These are phyloP conservation scores for Streptopelia turtur DNA, from an alignment of 2,797 vertebrate species.

Conservation along the genomic window DNA sequence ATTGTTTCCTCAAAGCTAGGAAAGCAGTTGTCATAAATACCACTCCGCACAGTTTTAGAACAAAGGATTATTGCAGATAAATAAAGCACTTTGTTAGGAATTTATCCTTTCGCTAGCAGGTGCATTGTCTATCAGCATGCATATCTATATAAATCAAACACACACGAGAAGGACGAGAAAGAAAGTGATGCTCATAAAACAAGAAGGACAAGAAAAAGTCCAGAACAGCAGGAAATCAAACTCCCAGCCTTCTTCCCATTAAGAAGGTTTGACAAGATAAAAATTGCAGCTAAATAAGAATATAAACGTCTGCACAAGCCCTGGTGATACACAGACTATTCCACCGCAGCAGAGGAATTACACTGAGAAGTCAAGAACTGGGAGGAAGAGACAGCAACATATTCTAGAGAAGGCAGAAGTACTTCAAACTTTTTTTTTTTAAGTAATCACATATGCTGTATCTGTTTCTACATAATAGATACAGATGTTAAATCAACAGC, in stretches of 20 bases:
- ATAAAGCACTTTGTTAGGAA: slow-evolving; percentile 21
- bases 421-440: neutral
- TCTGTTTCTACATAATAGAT: neutral
- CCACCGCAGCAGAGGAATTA: neutral
- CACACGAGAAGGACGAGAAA: neutral
- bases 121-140: neutral
- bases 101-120: slow-evolving; percentile 13
- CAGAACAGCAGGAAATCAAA: slow-evolving; percentile 64
- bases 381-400: neutral
- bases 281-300: neutral
- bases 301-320: slow-evolving; percentile 15
- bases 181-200: slow-evolving; percentile 13
- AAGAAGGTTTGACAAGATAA: slow-evolving; percentile 56
- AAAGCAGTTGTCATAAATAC: slow-evolving; percentile 8
- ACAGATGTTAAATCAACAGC: neutral
- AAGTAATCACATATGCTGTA: too few relatives aligned
- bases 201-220: neutral
- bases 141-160: slow-evolving; percentile 36
- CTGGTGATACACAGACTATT: neutral
- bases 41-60: neutral
- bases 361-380: neutral
- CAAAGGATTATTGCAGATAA: slow-evolving; percentile 34
- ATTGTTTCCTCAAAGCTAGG: slow-evolving; percentile 1
- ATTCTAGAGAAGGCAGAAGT: neutral
- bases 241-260: slow-evolving; percentile 23